Percentiles rank a stretch among this genome's conserved stretches.
Evolutionary conservation across 2,797 vertebrate species (phyloP).

Genomic region (Darevskia nairensis): DNA sequence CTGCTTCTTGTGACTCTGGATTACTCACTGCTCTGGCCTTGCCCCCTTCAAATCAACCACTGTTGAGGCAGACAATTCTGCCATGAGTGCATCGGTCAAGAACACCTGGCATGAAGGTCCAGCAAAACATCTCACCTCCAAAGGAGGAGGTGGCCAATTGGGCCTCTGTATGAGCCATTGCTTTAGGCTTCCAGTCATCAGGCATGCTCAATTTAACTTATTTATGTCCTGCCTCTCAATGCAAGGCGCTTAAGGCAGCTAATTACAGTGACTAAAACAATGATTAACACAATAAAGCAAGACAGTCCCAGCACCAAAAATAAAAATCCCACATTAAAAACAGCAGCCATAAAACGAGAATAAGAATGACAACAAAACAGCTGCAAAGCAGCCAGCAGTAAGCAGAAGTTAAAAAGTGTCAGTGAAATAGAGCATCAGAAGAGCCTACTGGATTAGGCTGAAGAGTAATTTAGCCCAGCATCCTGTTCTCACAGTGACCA

Average conservation of each 20-base stretch:
- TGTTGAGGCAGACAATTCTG: too few species aligned
- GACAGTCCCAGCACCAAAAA: background rate
- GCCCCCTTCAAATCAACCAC: background rate
- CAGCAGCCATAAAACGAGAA: background rate
- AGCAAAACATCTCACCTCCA: background rate
- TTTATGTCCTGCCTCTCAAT: background rate
- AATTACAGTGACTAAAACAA: background rate
- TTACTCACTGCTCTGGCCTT: background rate
- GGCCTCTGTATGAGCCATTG: background rate
- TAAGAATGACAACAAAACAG: background rate
- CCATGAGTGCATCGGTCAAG: background rate
- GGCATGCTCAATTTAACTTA: background rate
- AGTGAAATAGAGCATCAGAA: too few species aligned
- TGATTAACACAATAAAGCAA: conserved; percentile 8
- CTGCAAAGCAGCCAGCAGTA: background rate
- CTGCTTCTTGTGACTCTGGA: background rate
- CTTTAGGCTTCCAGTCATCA: background rate
- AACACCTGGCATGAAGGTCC: background rate
- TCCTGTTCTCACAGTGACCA: too few species aligned
- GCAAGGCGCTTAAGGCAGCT: background rate
- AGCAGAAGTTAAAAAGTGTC: background rate
- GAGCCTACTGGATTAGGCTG: too few species aligned
- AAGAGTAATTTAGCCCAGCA: too few species aligned
- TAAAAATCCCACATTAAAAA: background rate
- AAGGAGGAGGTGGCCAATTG: background rate